Conservation (phyloP, 2,888 invertebrate genomes). For the Rhogogaster chlorosoma region DNA sequence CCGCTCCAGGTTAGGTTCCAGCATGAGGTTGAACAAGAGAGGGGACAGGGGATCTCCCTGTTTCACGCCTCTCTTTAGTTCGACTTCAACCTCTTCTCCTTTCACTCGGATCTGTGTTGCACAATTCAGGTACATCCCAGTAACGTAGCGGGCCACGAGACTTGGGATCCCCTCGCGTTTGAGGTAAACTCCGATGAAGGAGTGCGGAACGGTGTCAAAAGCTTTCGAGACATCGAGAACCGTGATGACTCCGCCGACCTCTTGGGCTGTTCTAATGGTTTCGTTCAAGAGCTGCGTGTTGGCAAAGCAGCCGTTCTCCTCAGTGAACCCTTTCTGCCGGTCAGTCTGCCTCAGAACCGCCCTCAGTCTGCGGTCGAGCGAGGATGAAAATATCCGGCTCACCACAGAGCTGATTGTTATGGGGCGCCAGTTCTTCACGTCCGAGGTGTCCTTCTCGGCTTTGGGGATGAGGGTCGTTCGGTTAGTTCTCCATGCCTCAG, state of each 20-base stretch:
- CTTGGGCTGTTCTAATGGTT: slow-evolving; percentile 42
- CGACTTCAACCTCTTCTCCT: slow-evolving; percentile 42
- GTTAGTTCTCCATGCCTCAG: slow-evolving; percentile 65
- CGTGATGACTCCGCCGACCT: slow-evolving; percentile 44
- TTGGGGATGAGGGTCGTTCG: slow-evolving; percentile 70
- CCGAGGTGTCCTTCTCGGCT: slow-evolving; percentile 64
- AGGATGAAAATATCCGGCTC: slow-evolving; percentile 64
- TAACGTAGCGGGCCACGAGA: not conserved
- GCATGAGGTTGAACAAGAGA: slow-evolving; percentile 56
- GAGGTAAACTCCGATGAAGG: slow-evolving; percentile 31
- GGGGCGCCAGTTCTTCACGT: slow-evolving; percentile 67
- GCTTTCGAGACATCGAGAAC: slow-evolving; percentile 60
- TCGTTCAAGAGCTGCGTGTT: slow-evolving; percentile 56
- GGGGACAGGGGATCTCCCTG: slow-evolving; percentile 62
- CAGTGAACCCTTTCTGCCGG: slow-evolving; percentile 69
- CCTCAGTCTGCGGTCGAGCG: slow-evolving; percentile 65
- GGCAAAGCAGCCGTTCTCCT: slow-evolving; percentile 61
- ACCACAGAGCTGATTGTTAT: slow-evolving; percentile 68
- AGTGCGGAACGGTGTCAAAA: slow-evolving; percentile 62
- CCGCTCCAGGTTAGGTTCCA: slow-evolving; percentile 33
- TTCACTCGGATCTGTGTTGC: slow-evolving; percentile 56
- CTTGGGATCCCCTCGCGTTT: slow-evolving; percentile 30
- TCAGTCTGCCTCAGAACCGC: slow-evolving; percentile 57
- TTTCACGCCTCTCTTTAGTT: slow-evolving; percentile 56
- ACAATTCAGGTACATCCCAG: slow-evolving; percentile 66